These are phyloP conservation scores for Bembecia ichneumoniformis DNA, from an alignment of 2,888 invertebrate species.

Conservation along the genomic window DNA sequence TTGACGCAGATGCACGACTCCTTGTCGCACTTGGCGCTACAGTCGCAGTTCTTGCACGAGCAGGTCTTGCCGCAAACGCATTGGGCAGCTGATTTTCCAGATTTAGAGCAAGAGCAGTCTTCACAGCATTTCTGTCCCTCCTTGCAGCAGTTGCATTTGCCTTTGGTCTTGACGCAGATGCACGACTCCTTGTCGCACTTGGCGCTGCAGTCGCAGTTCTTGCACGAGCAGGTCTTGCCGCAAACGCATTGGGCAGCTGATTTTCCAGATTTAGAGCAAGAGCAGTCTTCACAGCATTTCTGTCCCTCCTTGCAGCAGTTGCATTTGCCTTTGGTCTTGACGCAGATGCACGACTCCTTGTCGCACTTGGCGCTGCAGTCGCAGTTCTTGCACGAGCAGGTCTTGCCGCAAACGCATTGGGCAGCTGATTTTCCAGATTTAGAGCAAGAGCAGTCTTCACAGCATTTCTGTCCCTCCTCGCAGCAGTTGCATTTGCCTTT, in stretches of 20 bases:
- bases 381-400: not conserved
- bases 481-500: constrained; percentile 5
- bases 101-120: not conserved
- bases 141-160: constrained; percentile 16
- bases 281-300: constrained; percentile 14
- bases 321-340: constrained; percentile 13
- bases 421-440: not conserved
- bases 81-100: not conserved
- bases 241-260: not conserved
- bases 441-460: constrained; percentile 8
- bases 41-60: not conserved
- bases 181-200: constrained; percentile 15
- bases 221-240: not conserved
- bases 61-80: constrained; percentile 3
- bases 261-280: constrained; percentile 8
- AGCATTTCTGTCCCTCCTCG: constrained; percentile 8
- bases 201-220: constrained; percentile 7
- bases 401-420: not conserved
- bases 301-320: constrained; percentile 14
- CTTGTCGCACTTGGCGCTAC: constrained; percentile 13
- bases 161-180: constrained; percentile 13
- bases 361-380: constrained; percentile 4
- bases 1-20: constrained; percentile 15
- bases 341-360: constrained; percentile 12
- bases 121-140: not conserved